These are phyloP conservation scores for Drosophila serrata DNA, from an alignment of 1,140 invertebrate genomes.

Conservation along the genomic window DNA sequence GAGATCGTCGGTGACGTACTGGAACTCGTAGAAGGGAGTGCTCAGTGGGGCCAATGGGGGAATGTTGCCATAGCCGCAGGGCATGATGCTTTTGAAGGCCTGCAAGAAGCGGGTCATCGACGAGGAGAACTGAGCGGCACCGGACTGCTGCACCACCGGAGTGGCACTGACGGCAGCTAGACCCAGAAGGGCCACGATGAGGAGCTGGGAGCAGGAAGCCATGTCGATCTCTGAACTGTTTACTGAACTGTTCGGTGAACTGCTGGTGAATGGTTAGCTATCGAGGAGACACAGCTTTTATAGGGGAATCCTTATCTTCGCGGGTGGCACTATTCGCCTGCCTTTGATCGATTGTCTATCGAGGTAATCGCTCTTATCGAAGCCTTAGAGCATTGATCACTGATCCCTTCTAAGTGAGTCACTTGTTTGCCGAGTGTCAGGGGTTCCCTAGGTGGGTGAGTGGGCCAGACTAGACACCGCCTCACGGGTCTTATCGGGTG, in stretches of 20 bases:
- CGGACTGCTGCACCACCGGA: conserved; percentile 32
- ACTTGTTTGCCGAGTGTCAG: not conserved
- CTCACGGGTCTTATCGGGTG: not conserved
- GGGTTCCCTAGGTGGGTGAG: conserved; percentile 10
- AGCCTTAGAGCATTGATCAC: not conserved
- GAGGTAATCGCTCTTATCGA: not conserved
- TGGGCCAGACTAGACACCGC: not conserved
- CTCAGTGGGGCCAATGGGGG: conserved; percentile 49
- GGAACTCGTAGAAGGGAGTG: conserved; percentile 31
- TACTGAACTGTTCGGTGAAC: conserved; percentile 6
- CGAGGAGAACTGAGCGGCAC: conserved; percentile 31
- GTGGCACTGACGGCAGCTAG: conserved; percentile 18
- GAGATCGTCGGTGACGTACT: conserved; percentile 30
- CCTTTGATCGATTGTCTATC: conserved; percentile 12
- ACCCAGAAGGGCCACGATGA: conserved; percentile 46
- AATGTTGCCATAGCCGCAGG: conserved; percentile 59
- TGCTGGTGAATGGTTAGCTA: conserved; percentile 7
- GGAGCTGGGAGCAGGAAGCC: conserved; percentile 27
- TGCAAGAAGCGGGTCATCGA: conserved; percentile 44
- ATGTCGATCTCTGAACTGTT: conserved; percentile 36
- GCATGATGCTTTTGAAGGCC: conserved; percentile 62
- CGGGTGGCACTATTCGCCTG: conserved; percentile 3
- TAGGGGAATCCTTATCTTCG: conserved; percentile 15
- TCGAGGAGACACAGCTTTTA: conserved; percentile 21
- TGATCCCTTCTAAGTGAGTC: not conserved